Evolutionary conservation across 2,888 invertebrate species (phyloP), one percentile per base, ranked within the genome.

Genomic region (Zygothrica quintamaculata): DNA sequence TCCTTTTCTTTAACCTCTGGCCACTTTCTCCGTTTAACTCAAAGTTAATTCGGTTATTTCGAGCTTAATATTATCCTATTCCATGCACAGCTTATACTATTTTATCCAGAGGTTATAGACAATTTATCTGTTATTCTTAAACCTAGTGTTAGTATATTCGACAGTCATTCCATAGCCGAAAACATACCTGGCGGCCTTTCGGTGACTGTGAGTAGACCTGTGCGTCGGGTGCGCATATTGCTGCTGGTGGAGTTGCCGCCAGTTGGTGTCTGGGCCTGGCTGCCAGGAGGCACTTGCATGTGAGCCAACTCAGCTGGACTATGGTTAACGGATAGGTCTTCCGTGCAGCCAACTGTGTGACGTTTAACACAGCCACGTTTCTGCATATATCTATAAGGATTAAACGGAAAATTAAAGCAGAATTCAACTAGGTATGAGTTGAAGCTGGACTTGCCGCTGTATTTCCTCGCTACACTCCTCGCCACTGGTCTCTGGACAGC

Each of bases 171-270:
- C 18, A 2, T 2, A 22, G 18, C 18, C 9, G 29, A 13, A 22
- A 55, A 84, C 91, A 91, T 92, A 97, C 97, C 97, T 91, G 97
- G 97, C 12, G 95, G 95, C 68, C 96, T 92, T 89, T 97, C 97
- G 84, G 96, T 96, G 18, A 97, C 97, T 0, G 97, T 96, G 25
- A 95, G 92, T 8, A 97, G 92, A 72, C 97, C 97, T 3, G 96
- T 95, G 57, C 97, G 93, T 74, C 97, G 92, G 37, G 95, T 95
- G 73, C 96, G 92, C 72, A 94, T 93, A 61, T 89, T 90, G 33
- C 82, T 68, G 7, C 84, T 78, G 39, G 34, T 58, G 1, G 59
- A 31, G 8, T 82, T 64, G 13, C 52, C 65, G 18, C 60, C 69
- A 2, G 76, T 59, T 89, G 69, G 18, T n/a, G 75, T 44, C 47